phyloP scores from a whole-genome alignment of 1,140 invertebrate species.

The Cotesia vestalis region DNA sequence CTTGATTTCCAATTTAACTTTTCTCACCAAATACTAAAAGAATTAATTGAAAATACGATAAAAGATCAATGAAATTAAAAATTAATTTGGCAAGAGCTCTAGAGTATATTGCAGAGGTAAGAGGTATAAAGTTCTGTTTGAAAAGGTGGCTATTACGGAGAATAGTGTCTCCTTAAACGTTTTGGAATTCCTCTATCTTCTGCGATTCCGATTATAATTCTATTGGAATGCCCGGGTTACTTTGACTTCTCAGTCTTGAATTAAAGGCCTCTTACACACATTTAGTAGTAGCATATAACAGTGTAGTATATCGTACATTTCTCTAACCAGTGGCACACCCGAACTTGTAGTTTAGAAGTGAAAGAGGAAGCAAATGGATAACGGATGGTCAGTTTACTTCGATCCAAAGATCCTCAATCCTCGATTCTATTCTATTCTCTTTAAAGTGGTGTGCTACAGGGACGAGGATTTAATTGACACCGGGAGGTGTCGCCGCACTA shows the following conservation, averaged over 20 bases:
- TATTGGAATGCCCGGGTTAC: constrained; percentile 44
- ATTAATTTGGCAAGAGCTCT: too few relatives aligned
- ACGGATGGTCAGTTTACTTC: neutral
- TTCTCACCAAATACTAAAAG: too few relatives aligned
- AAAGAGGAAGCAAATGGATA: constrained; percentile 17
- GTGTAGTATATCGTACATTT: too few relatives aligned
- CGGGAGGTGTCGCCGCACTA: constrained; percentile 59
- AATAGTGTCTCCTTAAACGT: constrained; percentile 6
- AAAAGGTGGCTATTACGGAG: too few relatives aligned
- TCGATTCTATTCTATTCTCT: neutral
- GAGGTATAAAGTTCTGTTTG: too few relatives aligned
- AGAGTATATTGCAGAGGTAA: too few relatives aligned
- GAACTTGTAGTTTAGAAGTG: constrained; percentile 11
- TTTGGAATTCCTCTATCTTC: constrained; percentile 9
- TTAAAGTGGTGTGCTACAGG: constrained; percentile 5
- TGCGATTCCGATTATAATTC: constrained; percentile 46
- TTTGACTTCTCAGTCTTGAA: constrained; percentile 44
- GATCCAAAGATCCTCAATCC: too few relatives aligned
- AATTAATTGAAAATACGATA: too few relatives aligned
- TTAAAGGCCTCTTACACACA: constrained; percentile 11
- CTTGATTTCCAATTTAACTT: too few relatives aligned
- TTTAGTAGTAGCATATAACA: neutral
- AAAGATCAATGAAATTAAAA: too few relatives aligned
- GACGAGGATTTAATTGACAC: constrained; percentile 56
- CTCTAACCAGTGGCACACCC: constrained; percentile 5